Evolutionary conservation across 2,888 invertebrate species (phyloP).

Genomic region (Oscheius onirici): DNA sequence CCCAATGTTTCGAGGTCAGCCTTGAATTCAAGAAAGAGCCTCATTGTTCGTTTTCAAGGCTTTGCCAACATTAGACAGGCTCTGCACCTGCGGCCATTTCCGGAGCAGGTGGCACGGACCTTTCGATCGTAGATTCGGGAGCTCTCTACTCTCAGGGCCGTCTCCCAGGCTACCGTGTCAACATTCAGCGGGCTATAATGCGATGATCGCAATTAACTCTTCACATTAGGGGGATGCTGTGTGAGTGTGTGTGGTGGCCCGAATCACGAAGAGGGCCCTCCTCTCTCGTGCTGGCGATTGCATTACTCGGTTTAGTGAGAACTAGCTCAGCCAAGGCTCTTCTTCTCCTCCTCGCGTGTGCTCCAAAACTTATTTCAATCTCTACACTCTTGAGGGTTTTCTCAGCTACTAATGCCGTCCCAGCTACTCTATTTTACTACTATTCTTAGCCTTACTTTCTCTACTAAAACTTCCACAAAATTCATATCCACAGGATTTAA

Average conservation of each 20-base stretch:
- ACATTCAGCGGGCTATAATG: conserved; percentile 11
- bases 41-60: conserved; percentile 2
- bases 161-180: conserved; percentile 31
- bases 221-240: conserved; percentile 4
- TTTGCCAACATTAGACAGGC: conserved; percentile 22
- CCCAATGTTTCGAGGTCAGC: too few species aligned
- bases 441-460: background rate
- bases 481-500: too few species aligned
- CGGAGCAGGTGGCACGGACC: conserved; percentile 27
- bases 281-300: conserved; percentile 20
- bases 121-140: conserved; percentile 22
- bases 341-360: background rate
- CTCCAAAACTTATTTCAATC: conserved; percentile 16
- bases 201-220: conserved; percentile 30
- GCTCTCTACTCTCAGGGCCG: conserved; percentile 1
- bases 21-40: background rate
- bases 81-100: conserved; percentile 32
- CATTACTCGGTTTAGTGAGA: conserved; percentile 17
- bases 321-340: background rate
- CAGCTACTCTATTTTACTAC: background rate
- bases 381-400: background rate
- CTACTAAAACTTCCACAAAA: background rate
- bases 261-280: conserved; percentile 22
- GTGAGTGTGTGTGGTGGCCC: background rate
- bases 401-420: background rate